These are phyloP conservation scores for Triplophysa bombifrons DNA, from an alignment of 2,797 vertebrate genomes.

Conservation along the genomic window DNA sequence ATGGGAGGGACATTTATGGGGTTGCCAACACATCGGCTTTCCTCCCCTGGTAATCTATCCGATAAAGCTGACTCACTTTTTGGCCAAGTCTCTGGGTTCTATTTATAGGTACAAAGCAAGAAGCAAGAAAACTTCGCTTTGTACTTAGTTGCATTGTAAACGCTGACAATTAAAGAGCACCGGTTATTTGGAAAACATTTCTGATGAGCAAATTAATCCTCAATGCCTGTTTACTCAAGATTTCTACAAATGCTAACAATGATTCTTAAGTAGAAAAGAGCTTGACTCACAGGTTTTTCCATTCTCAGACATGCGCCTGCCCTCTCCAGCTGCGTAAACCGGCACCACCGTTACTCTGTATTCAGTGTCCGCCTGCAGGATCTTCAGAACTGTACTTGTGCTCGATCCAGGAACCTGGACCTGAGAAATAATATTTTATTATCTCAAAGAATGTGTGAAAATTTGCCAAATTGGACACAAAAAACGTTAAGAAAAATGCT, in stretches of 20 bases:
- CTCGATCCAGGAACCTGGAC: conserved; percentile 88
- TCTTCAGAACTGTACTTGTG: conserved; percentile 86
- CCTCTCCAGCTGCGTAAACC: conserved; percentile 87
- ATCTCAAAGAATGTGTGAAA: background rate
- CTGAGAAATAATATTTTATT: background rate
- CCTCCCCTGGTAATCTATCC: conserved; percentile 74
- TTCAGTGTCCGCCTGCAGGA: conserved; percentile 86
- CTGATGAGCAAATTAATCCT: background rate
- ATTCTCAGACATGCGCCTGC: conserved; percentile 86
- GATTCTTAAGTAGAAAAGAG: background rate
- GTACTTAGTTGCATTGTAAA: background rate
- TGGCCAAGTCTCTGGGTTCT: conserved; percentile 58
- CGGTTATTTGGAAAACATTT: background rate
- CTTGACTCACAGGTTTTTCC: conserved; percentile 91
- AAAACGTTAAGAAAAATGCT: background rate
- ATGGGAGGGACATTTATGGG: conserved; percentile 68
- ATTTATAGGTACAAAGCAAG: conserved; percentile 24
- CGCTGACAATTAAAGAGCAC: background rate
- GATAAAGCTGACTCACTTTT: conserved; percentile 69
- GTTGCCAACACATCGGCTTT: conserved; percentile 70
- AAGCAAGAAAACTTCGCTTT: conserved; percentile 11
- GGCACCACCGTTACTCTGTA: conserved; percentile 90
- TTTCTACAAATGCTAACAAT: background rate
- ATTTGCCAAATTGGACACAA: too few species aligned
- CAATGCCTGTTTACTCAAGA: background rate